Percentiles rank a stretch among this genome's conserved stretches.
phyloP scores from a whole-genome alignment of 92 coral and sea anemone species.

The Pocillopora grandis region DNA sequence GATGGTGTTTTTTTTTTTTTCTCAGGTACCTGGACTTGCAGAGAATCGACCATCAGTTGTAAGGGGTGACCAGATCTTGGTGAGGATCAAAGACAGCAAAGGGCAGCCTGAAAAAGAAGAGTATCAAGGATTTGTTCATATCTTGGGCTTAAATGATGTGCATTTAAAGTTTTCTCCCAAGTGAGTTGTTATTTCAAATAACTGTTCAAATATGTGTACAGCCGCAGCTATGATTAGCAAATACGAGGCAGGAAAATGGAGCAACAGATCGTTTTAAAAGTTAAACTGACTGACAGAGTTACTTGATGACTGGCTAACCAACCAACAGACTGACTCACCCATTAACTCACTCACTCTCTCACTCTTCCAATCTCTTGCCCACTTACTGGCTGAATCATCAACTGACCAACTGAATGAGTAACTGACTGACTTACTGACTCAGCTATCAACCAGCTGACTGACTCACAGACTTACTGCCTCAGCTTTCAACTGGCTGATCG shows the following conservation, averaged over 20 bases:
- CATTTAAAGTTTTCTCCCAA: conserved; percentile 62
- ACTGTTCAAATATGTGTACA: no score
- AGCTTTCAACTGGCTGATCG: no score
- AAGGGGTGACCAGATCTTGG: conserved; percentile 76
- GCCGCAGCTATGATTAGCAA: no score
- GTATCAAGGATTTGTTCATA: conserved; percentile 80
- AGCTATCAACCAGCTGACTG: no score
- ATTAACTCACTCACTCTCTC: not conserved
- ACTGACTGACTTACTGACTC: not conserved
- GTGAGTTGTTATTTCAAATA: conserved; percentile 22
- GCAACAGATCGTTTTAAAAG: no score
- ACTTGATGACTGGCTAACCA: not conserved
- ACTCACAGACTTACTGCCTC: no score
- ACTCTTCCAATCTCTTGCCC: not conserved
- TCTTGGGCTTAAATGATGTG: conserved; percentile 67
- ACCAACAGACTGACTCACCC: not conserved
- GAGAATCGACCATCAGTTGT: conserved; percentile 86
- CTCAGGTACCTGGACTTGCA: conserved; percentile 84
- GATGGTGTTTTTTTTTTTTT: not conserved
- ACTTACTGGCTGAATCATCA: no score
- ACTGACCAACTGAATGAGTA: not conserved
- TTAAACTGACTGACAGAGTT: no score
- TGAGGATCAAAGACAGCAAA: conserved; percentile 48
- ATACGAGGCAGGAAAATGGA: no score
- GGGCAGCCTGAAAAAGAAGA: conserved; percentile 55